phyloP scores from a whole-genome alignment of 2,113 vertebrate species.

The Hippocampus barbouri region DNA sequence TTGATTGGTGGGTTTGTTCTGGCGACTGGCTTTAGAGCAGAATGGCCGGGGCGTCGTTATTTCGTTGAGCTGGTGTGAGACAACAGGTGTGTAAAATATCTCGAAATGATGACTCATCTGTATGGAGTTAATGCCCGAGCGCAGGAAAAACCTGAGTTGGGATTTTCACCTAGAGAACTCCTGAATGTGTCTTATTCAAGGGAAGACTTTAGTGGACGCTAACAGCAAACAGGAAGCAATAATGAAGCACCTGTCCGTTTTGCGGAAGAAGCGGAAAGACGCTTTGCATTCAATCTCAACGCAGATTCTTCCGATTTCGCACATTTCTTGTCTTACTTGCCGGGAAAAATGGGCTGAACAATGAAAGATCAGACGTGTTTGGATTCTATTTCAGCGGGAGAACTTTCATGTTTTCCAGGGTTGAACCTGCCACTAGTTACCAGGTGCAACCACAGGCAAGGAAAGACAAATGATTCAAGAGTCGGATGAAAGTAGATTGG shows the following conservation, averaged over 20 bases:
- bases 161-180: constrained; percentile 16
- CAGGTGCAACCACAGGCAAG: constrained; percentile 49
- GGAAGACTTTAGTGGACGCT: constrained; percentile 28
- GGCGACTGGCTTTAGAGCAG: constrained; percentile 32
- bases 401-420: constrained; percentile 61
- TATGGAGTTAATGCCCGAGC: constrained; percentile 9
- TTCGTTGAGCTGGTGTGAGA: constrained; percentile 19
- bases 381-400: constrained; percentile 51
- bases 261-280: background rate
- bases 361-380: constrained; percentile 50
- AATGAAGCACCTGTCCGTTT: background rate
- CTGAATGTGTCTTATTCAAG: constrained; percentile 22
- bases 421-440: constrained; percentile 59
- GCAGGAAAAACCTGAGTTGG: constrained; percentile 3
- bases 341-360: constrained; percentile 59
- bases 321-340: constrained; percentile 36
- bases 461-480: constrained; percentile 63
- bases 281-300: constrained; percentile 25
- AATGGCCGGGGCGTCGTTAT: constrained; percentile 37
- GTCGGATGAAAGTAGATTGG: constrained; percentile 68
- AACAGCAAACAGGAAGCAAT: constrained; percentile 10
- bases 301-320: constrained; percentile 36
- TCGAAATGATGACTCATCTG: constrained; percentile 21
- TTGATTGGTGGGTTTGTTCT: constrained; percentile 44
- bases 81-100: constrained; percentile 33